Conservation (phyloP, 2,797 vertebrate species). For the Lithobates sylvaticus region DNA sequence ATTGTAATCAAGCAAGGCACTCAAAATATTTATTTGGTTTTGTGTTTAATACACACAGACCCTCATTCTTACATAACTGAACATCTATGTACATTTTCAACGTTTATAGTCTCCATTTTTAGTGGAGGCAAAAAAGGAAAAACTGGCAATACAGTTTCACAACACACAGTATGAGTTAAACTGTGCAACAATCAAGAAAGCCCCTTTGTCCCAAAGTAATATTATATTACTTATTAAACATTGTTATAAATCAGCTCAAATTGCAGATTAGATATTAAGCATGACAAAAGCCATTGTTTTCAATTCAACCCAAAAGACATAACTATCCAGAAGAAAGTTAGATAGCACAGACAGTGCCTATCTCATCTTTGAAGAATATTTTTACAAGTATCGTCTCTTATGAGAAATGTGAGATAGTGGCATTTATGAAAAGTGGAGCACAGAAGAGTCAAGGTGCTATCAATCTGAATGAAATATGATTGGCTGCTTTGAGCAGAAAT, state of each 20-base stretch:
- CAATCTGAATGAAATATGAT: background rate
- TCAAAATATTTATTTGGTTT: conserved; percentile 58
- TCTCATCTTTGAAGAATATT: background rate
- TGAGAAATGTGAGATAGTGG: background rate
- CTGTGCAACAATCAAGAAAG: conserved; percentile 14
- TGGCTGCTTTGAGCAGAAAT: background rate
- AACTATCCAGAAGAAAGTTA: background rate
- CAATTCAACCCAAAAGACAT: conserved; percentile 20
- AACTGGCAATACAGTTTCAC: conserved; percentile 14
- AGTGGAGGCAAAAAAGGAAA: conserved; percentile 2
- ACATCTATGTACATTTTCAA: conserved; percentile 19
- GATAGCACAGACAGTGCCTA: background rate
- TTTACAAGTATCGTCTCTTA: background rate
- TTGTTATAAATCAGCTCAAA: conserved; percentile 14
- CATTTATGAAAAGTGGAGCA: background rate
- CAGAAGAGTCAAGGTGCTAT: background rate
- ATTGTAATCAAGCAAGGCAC: conserved; percentile 49
- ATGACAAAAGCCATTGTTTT: background rate
- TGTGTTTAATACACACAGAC: conserved; percentile 37
- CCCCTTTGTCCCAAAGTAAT: background rate
- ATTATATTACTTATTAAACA: conserved; percentile 11
- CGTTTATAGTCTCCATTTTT: background rate
- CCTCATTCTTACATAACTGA: background rate
- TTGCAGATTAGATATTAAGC: conserved; percentile 28
- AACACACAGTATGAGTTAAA: conserved; percentile 24